Evolutionary conservation across 2,797 vertebrate species (phyloP), one percentile per base, ranked within the genome.

Genomic region (Tenualosa thibaudeaui): DNA sequence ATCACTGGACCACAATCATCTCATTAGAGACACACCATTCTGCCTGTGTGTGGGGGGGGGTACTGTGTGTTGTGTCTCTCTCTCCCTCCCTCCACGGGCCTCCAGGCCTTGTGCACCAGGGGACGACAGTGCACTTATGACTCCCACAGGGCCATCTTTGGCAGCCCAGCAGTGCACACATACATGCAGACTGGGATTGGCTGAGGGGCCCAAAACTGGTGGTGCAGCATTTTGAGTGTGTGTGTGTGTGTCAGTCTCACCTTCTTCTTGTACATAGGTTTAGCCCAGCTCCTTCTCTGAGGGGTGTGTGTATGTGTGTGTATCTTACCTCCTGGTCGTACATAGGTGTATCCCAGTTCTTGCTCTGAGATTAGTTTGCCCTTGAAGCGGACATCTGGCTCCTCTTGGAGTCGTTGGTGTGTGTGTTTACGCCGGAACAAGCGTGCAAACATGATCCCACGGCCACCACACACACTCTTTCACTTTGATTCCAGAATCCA

Each of bases 301-400:
- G 46, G 54, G 5, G 54, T 19, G 54, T n/a, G 19, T 58, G 56
- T n/a, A 19, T 58, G 56, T 5, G 3, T 5, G 56, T 5, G 56
- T 81, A 51, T 82, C 97, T 97, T 97, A 99, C 98, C 98, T 97
- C 97, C 97, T 24, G 97, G 96, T 84, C 90, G 95, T 85, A 96
- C 93, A 81, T 97, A 96, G 71, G 94, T 95, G 85, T 96, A 97
- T 88, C 94, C 95, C 84, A 99, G 95, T 82, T 97, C 95, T 86
- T 88, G 95, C 95, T 98, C 97, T 0, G 95, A 96, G 88, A 98
- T 96, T 92, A 97, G 84, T 81, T 94, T 96, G 71, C 98, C 98
- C 90, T 96, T 98, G 87, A 96, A 98, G 88, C 95, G 95, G 9
- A 91, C 88, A 43, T 97, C 96, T 0, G 95, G 91, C 84, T 97